phyloP scores from a whole-genome alignment of 2,888 invertebrate species.

The Ichneumon xanthorius region DNA sequence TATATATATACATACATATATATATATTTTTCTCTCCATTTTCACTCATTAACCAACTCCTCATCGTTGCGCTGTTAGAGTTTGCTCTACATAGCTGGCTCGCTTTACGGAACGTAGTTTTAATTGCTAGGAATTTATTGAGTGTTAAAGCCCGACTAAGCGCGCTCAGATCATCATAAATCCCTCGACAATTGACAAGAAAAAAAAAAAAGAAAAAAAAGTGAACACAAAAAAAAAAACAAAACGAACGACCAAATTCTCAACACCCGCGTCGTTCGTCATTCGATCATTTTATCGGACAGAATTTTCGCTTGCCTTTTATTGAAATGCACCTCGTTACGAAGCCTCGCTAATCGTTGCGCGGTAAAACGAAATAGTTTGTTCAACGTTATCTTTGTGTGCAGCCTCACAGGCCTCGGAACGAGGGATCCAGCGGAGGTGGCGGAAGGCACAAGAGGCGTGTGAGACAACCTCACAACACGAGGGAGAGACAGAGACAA shows the following conservation, averaged over 20 bases:
- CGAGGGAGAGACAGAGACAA: slow-evolving; percentile 94
- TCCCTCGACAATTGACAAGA: slow-evolving; percentile 29
- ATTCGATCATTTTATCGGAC: slow-evolving; percentile 55
- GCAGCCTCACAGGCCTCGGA: slow-evolving; percentile 88
- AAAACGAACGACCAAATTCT: slow-evolving; percentile 39
- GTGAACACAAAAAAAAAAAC: background rate
- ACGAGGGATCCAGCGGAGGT: slow-evolving; percentile 86
- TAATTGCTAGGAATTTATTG: slow-evolving; percentile 74
- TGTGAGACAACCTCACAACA: slow-evolving; percentile 94
- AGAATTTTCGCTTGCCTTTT: slow-evolving; percentile 71
- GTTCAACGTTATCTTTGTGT: slow-evolving; percentile 65
- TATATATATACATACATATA: background rate
- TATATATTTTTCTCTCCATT: slow-evolving; percentile 9
- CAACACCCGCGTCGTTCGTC: slow-evolving; percentile 46
- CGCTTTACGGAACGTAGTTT: slow-evolving; percentile 81
- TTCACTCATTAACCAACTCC: slow-evolving; percentile 79
- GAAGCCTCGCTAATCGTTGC: slow-evolving; percentile 14
- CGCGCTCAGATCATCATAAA: slow-evolving; percentile 31
- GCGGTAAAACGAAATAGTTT: slow-evolving; percentile 1
- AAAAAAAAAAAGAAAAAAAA: slow-evolving; percentile 17
- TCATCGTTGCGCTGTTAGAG: slow-evolving; percentile 79
- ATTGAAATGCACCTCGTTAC: slow-evolving; percentile 63
- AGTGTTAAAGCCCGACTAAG: slow-evolving; percentile 46
- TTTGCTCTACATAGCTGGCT: slow-evolving; percentile 80
- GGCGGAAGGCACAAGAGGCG: slow-evolving; percentile 91